Percentiles rank a stretch among this genome's conserved stretches.
phyloP scores from a whole-genome alignment of 1,140 invertebrate species.

The Argopecten irradians region DNA sequence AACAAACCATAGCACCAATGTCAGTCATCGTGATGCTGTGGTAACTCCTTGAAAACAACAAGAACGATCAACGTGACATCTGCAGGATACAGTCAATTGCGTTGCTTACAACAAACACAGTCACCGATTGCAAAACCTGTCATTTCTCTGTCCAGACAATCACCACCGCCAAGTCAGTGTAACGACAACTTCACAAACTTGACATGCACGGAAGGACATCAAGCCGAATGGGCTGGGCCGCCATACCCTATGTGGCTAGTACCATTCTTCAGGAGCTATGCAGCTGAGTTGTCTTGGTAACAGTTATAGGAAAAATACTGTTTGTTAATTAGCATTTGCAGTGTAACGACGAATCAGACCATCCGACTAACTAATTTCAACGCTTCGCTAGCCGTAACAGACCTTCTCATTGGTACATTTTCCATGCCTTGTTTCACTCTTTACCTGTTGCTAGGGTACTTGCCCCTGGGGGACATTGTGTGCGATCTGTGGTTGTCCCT shows the following conservation, averaged over 20 bases:
- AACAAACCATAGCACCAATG: background rate
- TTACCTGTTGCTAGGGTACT: slow-evolving; percentile 93
- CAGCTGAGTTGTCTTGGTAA: slow-evolving; percentile 79
- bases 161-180: background rate
- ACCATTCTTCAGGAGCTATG: slow-evolving; percentile 92
- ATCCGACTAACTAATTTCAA: slow-evolving; percentile 99
- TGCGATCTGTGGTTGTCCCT: slow-evolving; percentile 99
- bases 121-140: too few relatives aligned
- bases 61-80: background rate
- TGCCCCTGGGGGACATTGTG: slow-evolving; percentile 96
- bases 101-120: background rate
- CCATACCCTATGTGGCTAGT: slow-evolving; percentile 94
- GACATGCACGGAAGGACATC: background rate
- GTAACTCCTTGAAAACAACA: too few relatives aligned
- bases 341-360: slow-evolving; percentile 97
- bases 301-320: slow-evolving; percentile 92
- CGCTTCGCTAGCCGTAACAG: slow-evolving; percentile 97
- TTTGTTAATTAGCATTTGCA: slow-evolving; percentile 97
- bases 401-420: slow-evolving; percentile 94
- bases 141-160: background rate
- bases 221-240: slow-evolving; percentile 73
- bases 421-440: slow-evolving; percentile 96
- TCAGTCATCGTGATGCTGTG: background rate
- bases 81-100: background rate
- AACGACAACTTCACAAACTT: background rate